These are phyloP conservation scores for Caenorhabditis drosophilae DNA, from an alignment of 2,888 invertebrate genomes.

Conservation along the genomic window DNA sequence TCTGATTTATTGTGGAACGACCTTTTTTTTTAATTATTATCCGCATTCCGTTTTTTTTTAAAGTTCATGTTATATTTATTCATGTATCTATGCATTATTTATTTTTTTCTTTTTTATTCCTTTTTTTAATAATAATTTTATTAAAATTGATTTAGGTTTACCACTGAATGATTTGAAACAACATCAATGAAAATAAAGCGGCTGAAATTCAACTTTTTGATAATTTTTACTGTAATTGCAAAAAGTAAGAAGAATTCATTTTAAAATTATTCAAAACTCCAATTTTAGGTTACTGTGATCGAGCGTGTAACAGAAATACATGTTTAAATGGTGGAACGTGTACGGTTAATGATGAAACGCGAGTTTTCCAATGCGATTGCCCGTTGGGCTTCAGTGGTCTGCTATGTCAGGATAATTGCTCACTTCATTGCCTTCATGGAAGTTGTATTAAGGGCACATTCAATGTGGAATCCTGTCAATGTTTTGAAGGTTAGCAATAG, in stretches of 20 bases:
- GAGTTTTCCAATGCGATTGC: slow-evolving; percentile 56
- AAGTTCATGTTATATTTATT: not conserved
- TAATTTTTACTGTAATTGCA: too few relatives aligned
- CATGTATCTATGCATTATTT: too few relatives aligned
- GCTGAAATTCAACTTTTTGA: too few relatives aligned
- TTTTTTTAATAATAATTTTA: too few relatives aligned
- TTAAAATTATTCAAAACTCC: too few relatives aligned
- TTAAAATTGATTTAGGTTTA: too few relatives aligned
- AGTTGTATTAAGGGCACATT: slow-evolving; percentile 40
- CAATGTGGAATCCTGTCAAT: slow-evolving; percentile 44
- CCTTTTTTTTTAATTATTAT: slow-evolving; percentile 17
- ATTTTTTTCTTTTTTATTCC: too few relatives aligned
- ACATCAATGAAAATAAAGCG: too few relatives aligned
- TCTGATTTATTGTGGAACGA: slow-evolving; percentile 5
- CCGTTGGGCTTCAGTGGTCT: slow-evolving; percentile 51
- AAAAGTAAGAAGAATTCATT: too few relatives aligned
- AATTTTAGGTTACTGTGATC: slow-evolving; percentile 26
- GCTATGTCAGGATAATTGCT: slow-evolving; percentile 50
- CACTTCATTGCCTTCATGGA: slow-evolving; percentile 42
- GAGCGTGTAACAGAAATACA: slow-evolving; percentile 51
- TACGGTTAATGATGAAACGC: slow-evolving; percentile 50
- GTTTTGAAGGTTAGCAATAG: slow-evolving; percentile 32
- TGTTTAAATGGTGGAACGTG: slow-evolving; percentile 58
- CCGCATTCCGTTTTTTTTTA: not conserved
- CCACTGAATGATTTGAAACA: too few relatives aligned